Evolutionary conservation across 2,797 vertebrate species (phyloP).

Genomic region (Oceanodroma leucorhoa): DNA sequence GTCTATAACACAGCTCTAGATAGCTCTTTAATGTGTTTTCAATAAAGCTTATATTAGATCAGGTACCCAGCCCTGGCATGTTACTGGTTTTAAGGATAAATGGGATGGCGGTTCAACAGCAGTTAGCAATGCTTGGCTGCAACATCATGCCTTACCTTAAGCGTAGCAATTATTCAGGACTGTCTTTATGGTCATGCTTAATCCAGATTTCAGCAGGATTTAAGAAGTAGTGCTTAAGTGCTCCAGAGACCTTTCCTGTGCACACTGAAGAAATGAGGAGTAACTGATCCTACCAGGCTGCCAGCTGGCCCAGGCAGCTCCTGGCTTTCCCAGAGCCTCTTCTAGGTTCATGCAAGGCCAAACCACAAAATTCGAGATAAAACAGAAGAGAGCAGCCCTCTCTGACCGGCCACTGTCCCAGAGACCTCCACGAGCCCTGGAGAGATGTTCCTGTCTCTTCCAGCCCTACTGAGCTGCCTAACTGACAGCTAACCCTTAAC

Average conservation of each 20-base stretch:
- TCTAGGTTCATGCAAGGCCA: neutral
- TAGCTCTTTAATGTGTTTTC: neutral
- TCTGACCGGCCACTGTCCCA: neutral
- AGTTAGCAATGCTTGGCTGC: neutral
- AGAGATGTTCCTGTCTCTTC: neutral
- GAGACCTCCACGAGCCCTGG: accelerated
- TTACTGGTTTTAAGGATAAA: neutral
- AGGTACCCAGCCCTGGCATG: neutral
- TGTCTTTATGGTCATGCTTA: neutral
- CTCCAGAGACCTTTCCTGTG: neutral
- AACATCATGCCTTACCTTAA: neutral
- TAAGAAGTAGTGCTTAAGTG: neutral
- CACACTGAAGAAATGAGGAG: neutral
- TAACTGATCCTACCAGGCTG: neutral
- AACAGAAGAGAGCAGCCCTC: neutral
- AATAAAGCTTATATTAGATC: neutral
- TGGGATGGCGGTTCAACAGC: neutral
- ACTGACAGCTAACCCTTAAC: neutral
- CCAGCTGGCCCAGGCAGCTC: neutral
- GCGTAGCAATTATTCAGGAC: neutral
- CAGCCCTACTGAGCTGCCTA: neutral
- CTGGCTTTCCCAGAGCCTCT: neutral
- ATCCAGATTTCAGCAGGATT: neutral
- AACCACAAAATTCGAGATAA: neutral
- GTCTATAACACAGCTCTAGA: neutral